A percentile compares a stretch with the other conserved stretches of the same genome.
phyloP scores from a whole-genome alignment of 2,888 invertebrate species.

The Drosophila mimetica region DNA sequence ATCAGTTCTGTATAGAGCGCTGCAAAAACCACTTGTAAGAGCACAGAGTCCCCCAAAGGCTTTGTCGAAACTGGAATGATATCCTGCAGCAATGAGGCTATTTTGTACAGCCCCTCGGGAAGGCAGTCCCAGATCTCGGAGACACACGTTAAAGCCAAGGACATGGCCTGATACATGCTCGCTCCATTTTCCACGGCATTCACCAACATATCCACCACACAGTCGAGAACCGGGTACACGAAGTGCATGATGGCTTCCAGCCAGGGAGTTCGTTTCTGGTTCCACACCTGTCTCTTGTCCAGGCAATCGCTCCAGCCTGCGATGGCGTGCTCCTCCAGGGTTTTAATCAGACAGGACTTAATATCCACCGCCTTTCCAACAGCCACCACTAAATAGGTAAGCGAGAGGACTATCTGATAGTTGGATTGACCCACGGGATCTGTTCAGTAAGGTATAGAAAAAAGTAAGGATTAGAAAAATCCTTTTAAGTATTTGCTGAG shows the following conservation, averaged over 20 bases:
- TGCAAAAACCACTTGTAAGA: slow-evolving; percentile 89
- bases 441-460: slow-evolving; percentile 38
- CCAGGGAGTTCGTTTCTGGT: slow-evolving; percentile 92
- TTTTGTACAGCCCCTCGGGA: slow-evolving; percentile 86
- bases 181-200: slow-evolving; percentile 90
- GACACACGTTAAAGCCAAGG: slow-evolving; percentile 89
- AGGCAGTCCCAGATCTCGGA: slow-evolving; percentile 89
- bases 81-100: slow-evolving; percentile 88
- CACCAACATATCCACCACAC: slow-evolving; percentile 88
- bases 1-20: slow-evolving; percentile 89
- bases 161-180: slow-evolving; percentile 92
- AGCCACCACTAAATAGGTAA: slow-evolving; percentile 87
- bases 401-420: slow-evolving; percentile 87
- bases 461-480: too few relatives aligned
- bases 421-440: slow-evolving; percentile 85
- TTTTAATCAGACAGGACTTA: slow-evolving; percentile 87
- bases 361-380: slow-evolving; percentile 88
- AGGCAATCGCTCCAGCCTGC: slow-evolving; percentile 89
- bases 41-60: slow-evolving; percentile 88
- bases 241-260: slow-evolving; percentile 89
- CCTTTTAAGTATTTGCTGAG: too few relatives aligned
- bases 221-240: slow-evolving; percentile 87
- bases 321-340: slow-evolving; percentile 86
- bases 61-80: slow-evolving; percentile 89
- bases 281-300: slow-evolving; percentile 93